A percentile compares a stretch with the other conserved stretches of the same genome.
These are phyloP conservation scores for Oscheius myriophilus DNA, from an alignment of 2,888 invertebrate species.

Conservation along the genomic window DNA sequence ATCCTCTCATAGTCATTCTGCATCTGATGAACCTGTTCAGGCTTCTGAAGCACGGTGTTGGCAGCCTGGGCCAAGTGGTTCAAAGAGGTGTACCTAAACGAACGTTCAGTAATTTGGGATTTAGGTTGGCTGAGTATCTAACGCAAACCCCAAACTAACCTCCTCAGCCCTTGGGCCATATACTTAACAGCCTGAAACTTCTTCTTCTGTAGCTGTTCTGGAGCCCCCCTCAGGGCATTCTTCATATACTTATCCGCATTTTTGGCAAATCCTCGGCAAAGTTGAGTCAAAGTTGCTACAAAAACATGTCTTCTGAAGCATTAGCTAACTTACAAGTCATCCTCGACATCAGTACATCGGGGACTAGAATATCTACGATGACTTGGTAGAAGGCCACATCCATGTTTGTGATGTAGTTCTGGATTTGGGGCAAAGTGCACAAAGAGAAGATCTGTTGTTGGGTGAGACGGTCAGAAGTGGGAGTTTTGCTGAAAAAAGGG, in stretches of 20 bases:
- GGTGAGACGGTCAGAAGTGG: conserved; percentile 28
- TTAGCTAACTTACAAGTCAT: conserved; percentile 33
- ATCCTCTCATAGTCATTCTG: conserved; percentile 91
- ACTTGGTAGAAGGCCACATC: conserved; percentile 87
- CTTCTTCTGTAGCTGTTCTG: conserved; percentile 72
- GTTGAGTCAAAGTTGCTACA: conserved; percentile 85
- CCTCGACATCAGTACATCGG: conserved; percentile 83
- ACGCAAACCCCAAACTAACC: neutral
- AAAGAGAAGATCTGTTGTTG: conserved; percentile 70
- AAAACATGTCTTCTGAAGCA: neutral
- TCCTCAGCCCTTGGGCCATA: conserved; percentile 76
- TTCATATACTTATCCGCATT: conserved; percentile 86
- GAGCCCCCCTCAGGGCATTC: conserved; percentile 76
- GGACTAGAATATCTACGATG: conserved; percentile 92
- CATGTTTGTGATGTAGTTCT: conserved; percentile 72
- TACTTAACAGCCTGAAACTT: conserved; percentile 79
- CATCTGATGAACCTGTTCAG: conserved; percentile 95
- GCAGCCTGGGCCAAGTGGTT: conserved; percentile 97
- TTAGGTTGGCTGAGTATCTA: neutral
- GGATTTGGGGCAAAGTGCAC: conserved; percentile 72
- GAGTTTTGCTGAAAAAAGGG: conserved; percentile 18
- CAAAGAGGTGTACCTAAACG: conserved; percentile 83
- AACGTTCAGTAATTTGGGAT: neutral
- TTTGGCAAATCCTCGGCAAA: conserved; percentile 90
- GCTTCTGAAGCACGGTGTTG: conserved; percentile 91